A percentile compares a stretch with the other conserved stretches of the same genome.
Evolutionary conservation across 2,888 invertebrate genomes (phyloP).

Genomic region (Clitarchus hookeri): DNA sequence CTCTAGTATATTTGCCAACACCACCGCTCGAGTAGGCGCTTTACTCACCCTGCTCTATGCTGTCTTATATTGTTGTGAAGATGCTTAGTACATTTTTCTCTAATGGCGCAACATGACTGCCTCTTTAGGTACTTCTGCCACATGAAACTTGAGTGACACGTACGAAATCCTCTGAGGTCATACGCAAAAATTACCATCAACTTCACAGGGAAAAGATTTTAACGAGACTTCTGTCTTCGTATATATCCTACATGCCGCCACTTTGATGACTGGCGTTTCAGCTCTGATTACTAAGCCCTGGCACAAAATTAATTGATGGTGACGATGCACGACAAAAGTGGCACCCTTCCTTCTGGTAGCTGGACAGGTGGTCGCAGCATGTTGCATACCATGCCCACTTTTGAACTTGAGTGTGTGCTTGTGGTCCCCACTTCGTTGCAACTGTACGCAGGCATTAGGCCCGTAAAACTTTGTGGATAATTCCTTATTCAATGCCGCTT

Average conservation of each 20-base stretch:
- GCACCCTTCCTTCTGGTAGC: background rate
- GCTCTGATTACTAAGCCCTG: slow-evolving; percentile 29
- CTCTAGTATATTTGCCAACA: too few relatives aligned
- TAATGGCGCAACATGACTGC: too few relatives aligned
- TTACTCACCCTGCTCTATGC: too few relatives aligned
- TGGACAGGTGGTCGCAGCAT: slow-evolving; percentile 3
- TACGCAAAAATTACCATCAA: slow-evolving; percentile 26
- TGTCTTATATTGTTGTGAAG: too few relatives aligned
- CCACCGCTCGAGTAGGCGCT: too few relatives aligned
- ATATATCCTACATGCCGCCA: slow-evolving; percentile 15
- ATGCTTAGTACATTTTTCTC: too few relatives aligned
- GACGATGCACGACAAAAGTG: background rate
- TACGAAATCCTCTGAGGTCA: background rate
- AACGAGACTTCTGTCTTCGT: slow-evolving; percentile 23
- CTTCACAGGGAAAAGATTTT: slow-evolving; percentile 24
- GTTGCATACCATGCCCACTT: slow-evolving; percentile 23
- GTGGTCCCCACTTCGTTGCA: slow-evolving; percentile 26
- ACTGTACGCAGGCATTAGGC: background rate
- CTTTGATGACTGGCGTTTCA: slow-evolving; percentile 28
- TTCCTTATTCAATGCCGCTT: background rate
- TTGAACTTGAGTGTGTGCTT: slow-evolving; percentile 12
- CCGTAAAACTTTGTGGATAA: background rate
- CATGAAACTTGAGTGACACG: too few relatives aligned
- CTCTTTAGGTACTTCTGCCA: too few relatives aligned
- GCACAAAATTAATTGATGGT: slow-evolving; percentile 23